Evolutionary conservation across 1,140 invertebrate species (phyloP).

Genomic region (Varroa destructor): DNA sequence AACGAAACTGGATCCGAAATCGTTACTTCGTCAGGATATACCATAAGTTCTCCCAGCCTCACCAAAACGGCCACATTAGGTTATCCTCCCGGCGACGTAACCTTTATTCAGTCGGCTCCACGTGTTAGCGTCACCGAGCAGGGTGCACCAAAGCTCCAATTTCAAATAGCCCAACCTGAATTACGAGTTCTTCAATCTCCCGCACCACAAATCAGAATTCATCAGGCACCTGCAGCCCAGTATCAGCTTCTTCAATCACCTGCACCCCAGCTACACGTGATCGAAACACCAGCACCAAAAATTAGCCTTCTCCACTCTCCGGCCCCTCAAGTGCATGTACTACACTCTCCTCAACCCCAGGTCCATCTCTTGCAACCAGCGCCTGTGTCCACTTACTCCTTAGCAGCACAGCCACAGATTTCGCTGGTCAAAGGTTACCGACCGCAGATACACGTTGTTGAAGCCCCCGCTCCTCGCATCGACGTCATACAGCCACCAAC

Average conservation of each 20-base stretch:
- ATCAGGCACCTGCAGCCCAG: background rate
- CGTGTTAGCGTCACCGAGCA: background rate
- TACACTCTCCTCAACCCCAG: background rate
- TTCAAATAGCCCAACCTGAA: background rate
- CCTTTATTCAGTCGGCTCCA: conserved; percentile 1
- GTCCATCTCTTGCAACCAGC: background rate
- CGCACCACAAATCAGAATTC: too few species aligned
- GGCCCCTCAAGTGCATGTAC: background rate
- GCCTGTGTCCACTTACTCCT: background rate
- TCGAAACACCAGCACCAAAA: background rate
- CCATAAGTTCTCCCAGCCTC: background rate
- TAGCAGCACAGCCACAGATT: background rate
- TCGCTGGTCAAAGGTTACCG: conserved; percentile 2
- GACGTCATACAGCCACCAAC: background rate
- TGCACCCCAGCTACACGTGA: background rate
- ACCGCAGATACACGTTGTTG: background rate
- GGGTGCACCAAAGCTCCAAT: background rate
- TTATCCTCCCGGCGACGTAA: background rate
- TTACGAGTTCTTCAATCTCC: background rate
- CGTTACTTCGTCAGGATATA: background rate
- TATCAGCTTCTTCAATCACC: background rate
- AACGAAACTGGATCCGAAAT: background rate
- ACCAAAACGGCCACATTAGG: conserved; percentile 17
- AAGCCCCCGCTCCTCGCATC: background rate
- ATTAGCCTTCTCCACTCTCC: background rate